phyloP scores from a whole-genome alignment of 2,113 vertebrate genomes.

The Eurypyga helias region DNA sequence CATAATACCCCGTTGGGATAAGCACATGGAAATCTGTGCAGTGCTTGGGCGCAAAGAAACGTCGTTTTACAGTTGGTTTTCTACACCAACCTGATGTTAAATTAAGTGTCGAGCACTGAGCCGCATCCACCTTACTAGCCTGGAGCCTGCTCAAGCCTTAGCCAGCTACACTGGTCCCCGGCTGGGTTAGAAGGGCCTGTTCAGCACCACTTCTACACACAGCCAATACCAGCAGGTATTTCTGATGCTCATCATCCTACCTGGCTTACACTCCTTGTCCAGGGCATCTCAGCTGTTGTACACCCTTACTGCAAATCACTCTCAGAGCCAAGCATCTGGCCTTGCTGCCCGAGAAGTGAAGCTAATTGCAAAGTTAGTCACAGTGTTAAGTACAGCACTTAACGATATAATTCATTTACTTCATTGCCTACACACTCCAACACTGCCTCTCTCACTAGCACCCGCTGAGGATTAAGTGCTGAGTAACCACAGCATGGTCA shows the following conservation, averaged over 20 bases:
- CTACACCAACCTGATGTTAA: neutral
- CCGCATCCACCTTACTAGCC: neutral
- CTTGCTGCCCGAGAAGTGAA: neutral
- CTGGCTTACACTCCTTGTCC: neutral
- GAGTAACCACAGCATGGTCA: neutral
- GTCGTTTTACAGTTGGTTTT: neutral
- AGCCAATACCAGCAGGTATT: neutral
- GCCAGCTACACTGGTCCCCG: rapidly evolving
- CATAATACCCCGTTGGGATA: neutral
- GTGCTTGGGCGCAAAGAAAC: neutral
- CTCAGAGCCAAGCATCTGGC: neutral
- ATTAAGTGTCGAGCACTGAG: neutral
- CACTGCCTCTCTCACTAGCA: neutral
- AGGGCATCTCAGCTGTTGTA: neutral
- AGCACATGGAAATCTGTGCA: neutral
- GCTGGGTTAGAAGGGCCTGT: neutral
- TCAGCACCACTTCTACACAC: neutral
- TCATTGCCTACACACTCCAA: neutral
- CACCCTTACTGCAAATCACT: neutral
- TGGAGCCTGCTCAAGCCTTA: neutral
- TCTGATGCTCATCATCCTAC: neutral
- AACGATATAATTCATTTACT: neutral
- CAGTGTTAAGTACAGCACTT: neutral
- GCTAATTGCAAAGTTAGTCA: neutral
- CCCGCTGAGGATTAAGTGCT: neutral